A percentile compares a stretch with the other conserved stretches of the same genome.
Evolutionary conservation across 2,113 vertebrate species (phyloP).

Genomic region (Tragelaphus imberbis): DNA sequence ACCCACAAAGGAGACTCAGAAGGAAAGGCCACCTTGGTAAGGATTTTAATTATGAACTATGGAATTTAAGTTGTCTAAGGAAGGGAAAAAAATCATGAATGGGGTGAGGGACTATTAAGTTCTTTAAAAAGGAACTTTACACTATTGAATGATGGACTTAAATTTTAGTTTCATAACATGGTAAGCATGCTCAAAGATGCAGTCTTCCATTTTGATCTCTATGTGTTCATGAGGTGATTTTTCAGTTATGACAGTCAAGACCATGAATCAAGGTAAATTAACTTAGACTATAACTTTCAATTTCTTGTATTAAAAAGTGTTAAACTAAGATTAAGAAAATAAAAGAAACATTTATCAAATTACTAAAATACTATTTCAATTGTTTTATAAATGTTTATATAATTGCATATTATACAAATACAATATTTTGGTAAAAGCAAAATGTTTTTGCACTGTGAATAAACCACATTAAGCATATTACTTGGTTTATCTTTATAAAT

Average conservation of each 20-base stretch:
- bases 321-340: not conserved
- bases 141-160: not conserved
- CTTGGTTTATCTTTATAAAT: not conserved
- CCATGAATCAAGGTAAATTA: not conserved
- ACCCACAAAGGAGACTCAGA: not conserved
- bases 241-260: not conserved
- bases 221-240: not conserved
- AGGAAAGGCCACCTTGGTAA: not conserved
- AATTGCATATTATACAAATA: not conserved
- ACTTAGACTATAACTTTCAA: not conserved
- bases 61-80: not conserved
- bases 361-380: not conserved
- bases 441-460: not conserved
- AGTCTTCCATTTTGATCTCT: not conserved
- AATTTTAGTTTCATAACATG: not conserved
- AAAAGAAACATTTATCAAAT: not conserved
- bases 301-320: not conserved
- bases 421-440: conserved; percentile 22
- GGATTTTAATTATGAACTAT: not conserved
- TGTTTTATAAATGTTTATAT: not conserved
- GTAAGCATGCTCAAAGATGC: not conserved
- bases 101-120: not conserved
- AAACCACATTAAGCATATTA: not conserved
- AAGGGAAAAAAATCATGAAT: not conserved
- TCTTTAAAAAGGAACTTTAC: not conserved